Evolutionary conservation across 2,113 vertebrate genomes (phyloP).

Genomic region (Aphyosemion australe): DNA sequence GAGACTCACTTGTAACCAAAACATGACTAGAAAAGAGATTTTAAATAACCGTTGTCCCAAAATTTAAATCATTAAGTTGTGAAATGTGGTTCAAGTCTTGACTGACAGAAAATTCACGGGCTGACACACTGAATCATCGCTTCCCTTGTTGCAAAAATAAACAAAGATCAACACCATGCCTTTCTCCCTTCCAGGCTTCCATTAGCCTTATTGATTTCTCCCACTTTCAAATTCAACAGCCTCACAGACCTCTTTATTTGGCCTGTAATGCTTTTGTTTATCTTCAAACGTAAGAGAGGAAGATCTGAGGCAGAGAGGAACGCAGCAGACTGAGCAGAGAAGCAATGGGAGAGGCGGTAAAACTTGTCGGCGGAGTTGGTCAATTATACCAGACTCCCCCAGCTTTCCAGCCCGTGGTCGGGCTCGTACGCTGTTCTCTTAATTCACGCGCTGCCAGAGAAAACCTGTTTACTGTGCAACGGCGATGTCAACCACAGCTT

Average conservation of each 20-base stretch:
- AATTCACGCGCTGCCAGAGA: slow-evolving; percentile 42
- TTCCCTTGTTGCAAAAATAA: slow-evolving; percentile 6
- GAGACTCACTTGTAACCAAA: too few species aligned
- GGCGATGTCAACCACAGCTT: slow-evolving; percentile 49
- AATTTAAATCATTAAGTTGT: too few species aligned
- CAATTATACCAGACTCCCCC: slow-evolving; percentile 63
- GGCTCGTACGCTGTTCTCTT: slow-evolving; percentile 44
- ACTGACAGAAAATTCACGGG: too few species aligned
- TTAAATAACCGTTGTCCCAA: too few species aligned
- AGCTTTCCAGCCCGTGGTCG: slow-evolving; percentile 48
- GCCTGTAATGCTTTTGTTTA: slow-evolving; percentile 51
- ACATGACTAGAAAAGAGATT: too few species aligned
- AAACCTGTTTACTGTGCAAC: slow-evolving; percentile 65
- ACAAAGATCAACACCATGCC: slow-evolving; percentile 8
- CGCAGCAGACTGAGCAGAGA: slow-evolving; percentile 14
- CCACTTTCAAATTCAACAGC: slow-evolving; percentile 14
- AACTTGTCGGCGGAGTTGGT: slow-evolving; percentile 62
- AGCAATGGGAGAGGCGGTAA: slow-evolving; percentile 4
- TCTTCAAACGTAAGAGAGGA: slow-evolving; percentile 37
- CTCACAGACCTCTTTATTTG: slow-evolving; percentile 32
- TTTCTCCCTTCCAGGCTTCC: slow-evolving; percentile 35
- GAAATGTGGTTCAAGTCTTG: too few species aligned
- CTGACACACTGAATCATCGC: not conserved
- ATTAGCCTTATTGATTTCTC: slow-evolving; percentile 38
- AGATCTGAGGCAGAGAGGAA: slow-evolving; percentile 15